Evolutionary conservation across 2,113 vertebrate genomes (phyloP).

Genomic region (Bos indicus): DNA sequence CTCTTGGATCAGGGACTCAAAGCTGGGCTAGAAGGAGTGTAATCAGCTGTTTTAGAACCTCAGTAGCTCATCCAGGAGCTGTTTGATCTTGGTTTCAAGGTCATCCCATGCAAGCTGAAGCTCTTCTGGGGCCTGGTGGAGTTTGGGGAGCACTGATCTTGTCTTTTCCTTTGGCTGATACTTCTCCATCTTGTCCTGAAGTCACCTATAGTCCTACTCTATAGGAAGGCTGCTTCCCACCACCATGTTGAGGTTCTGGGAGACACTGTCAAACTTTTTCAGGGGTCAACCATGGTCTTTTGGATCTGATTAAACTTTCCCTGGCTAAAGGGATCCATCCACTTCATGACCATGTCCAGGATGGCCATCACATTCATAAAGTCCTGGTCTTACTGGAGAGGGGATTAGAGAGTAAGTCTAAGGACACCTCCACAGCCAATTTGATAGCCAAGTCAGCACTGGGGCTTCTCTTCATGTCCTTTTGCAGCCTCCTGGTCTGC

Average conservation of each 20-base stretch:
- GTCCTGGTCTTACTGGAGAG: constrained; percentile 88
- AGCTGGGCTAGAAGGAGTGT: constrained; percentile 95
- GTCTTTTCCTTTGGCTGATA: constrained; percentile 92
- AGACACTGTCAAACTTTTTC: constrained; percentile 91
- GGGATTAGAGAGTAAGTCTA: constrained; percentile 87
- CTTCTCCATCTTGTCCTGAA: constrained; percentile 91
- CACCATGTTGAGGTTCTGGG: constrained; percentile 90
- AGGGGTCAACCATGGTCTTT: constrained; percentile 89
- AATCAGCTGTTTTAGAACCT: constrained; percentile 92
- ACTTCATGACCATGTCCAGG: constrained; percentile 91
- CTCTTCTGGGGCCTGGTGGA: constrained; percentile 90
- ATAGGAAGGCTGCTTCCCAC: constrained; percentile 86
- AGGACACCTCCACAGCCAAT: constrained; percentile 90
- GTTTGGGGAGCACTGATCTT: constrained; percentile 86
- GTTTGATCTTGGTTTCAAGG: constrained; percentile 92
- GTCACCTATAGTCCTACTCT: constrained; percentile 87
- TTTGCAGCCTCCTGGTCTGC: constrained; percentile 95
- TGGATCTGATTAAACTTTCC: constrained; percentile 96
- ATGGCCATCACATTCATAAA: constrained; percentile 88
- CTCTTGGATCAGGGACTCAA: constrained; percentile 90
- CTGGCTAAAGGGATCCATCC: constrained; percentile 93
- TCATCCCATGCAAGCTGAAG: constrained; percentile 88
- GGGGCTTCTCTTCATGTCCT: constrained; percentile 96
- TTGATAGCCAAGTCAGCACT: constrained; percentile 93
- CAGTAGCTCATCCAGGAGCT: constrained; percentile 93